Conservation (phyloP, 2,113 vertebrate species). For the Antechinus flavipes region DNA sequence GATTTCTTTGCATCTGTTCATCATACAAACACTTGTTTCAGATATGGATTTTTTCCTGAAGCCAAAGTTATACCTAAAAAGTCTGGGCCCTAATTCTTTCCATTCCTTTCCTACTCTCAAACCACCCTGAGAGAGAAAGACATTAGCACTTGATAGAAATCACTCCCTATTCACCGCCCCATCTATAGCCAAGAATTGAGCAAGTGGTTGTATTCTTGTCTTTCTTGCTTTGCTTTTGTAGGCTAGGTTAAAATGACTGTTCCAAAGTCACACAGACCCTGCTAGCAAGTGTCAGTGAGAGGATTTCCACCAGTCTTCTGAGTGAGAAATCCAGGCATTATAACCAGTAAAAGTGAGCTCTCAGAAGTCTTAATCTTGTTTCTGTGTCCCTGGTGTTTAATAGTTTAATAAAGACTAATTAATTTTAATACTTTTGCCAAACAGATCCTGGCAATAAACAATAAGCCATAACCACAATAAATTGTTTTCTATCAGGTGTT, state of each 20-base stretch:
- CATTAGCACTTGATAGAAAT: background rate
- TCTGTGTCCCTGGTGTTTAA: background rate
- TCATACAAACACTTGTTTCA: conserved; percentile 12
- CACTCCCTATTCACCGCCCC: background rate
- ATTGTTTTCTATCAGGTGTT: background rate
- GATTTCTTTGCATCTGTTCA: background rate
- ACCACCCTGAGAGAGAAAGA: background rate
- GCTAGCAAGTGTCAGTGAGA: background rate
- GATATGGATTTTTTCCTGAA: background rate
- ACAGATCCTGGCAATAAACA: background rate
- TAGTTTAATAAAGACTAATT: background rate
- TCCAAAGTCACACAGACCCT: background rate
- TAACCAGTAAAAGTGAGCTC: background rate
- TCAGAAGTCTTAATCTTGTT: background rate
- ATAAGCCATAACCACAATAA: background rate
- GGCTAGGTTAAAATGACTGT: background rate
- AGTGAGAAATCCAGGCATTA: background rate
- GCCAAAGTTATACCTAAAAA: background rate
- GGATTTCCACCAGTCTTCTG: background rate
- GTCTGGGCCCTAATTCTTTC: background rate
- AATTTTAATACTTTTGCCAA: background rate
- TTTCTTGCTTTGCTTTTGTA: background rate
- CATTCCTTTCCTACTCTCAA: background rate
- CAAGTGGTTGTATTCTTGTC: background rate
- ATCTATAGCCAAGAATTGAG: conserved; percentile 5